These are phyloP conservation scores for Pteronotus mesoamericanus DNA, from an alignment of 2,797 vertebrate species.

Conservation along the genomic window DNA sequence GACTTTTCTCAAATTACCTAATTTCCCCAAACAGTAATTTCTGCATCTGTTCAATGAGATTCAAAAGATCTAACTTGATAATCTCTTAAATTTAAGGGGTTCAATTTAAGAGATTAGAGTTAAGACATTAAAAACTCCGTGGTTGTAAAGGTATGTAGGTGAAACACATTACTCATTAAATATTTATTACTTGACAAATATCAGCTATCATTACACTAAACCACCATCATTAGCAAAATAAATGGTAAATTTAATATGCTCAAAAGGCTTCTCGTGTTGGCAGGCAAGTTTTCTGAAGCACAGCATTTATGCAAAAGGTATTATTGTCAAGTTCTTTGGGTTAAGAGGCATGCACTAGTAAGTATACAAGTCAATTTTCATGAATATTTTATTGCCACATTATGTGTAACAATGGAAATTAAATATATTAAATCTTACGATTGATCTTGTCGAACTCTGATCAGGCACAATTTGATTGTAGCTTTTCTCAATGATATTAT, in stretches of 20 bases:
- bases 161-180: neutral
- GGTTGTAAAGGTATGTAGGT: neutral
- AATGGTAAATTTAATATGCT: neutral
- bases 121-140: neutral
- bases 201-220: neutral
- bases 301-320: neutral
- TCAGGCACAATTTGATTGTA: neutral
- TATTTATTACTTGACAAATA: neutral
- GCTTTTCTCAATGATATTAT: neutral
- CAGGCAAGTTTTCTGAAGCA: neutral
- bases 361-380: neutral
- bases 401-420: neutral
- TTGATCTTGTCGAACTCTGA: neutral
- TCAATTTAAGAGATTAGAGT: neutral
- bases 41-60: neutral
- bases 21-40: neutral
- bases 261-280: neutral
- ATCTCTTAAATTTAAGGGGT: neutral
- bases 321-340: neutral
- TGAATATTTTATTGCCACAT: neutral
- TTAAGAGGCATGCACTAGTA: neutral
- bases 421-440: neutral
- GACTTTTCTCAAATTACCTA: neutral
- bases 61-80: neutral
- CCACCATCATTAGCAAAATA: neutral